Evolutionary conservation across 2,888 invertebrate species (phyloP), one percentile per base, ranked within the genome.

Genomic region (Acanthopleura granulata): DNA sequence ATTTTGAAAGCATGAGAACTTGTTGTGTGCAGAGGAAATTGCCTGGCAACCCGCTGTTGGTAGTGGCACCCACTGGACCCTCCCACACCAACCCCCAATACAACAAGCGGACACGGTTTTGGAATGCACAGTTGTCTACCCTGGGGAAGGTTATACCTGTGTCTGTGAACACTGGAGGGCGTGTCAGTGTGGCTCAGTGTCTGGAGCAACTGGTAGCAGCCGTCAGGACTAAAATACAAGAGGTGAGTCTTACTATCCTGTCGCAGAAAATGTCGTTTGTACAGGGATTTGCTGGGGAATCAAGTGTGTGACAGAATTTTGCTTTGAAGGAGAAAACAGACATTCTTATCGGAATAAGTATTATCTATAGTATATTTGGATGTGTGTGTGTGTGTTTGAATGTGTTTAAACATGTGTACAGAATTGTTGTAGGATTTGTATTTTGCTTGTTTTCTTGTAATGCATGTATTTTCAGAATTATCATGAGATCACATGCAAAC

Each of bases 171-270:
- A 88, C 83, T 18, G 86, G 84, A 6, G 86, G 81, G 70, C 84
- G 82, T 18, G 82, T 87, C n/a, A 82, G 85, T 40, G 83, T 89
- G 0, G 84, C 86, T 11, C 87, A 87, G 76, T 91, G 89, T 82
- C 81, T 91, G n/a, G 91, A 91, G 73, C 91, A 90, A 76, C 90
- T 91, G 83, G 88, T 91, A 27, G 85, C 84, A 27, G 89, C 94
- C 14, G 93, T 94, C 0, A 92, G 94, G 78, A 93, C 94, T 0
- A 95, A 89, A 91, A 93, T 96, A 69, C 93, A 93, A 81, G 95
- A 95, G 86, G 90, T 91, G 76, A 77, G 82, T 69, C 3, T 40
- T 40, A 40, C 9, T 6, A 40, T 40, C 9, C 4, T 40, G 40
- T 40, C 40, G 40, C 40, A 40, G 3, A 40, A 40, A n/a, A n/a